Evolutionary conservation across 2,888 invertebrate species (phyloP).

Genomic region (Andrena flavipes): DNA sequence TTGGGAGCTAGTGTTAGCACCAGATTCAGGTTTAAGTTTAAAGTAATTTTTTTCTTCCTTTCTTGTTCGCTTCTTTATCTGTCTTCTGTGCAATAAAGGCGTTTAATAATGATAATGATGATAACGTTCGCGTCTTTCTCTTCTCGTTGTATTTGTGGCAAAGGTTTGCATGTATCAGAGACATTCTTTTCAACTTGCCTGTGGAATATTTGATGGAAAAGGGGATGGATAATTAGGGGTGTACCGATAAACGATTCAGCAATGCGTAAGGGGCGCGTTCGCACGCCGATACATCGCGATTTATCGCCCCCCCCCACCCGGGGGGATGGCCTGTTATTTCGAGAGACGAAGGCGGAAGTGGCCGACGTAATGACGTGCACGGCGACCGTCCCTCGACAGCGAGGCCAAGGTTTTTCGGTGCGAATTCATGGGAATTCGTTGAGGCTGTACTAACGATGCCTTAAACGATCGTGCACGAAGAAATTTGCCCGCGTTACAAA

Average conservation of each 20-base stretch:
- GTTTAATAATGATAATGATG: too few relatives aligned
- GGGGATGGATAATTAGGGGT: slow-evolving; percentile 16
- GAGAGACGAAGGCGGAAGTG: slow-evolving; percentile 61
- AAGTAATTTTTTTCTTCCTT: too few relatives aligned
- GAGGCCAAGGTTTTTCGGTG: slow-evolving; percentile 54
- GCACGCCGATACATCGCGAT: slow-evolving; percentile 47
- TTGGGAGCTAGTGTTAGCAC: too few relatives aligned
- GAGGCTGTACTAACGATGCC: slow-evolving; percentile 51
- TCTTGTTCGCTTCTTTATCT: too few relatives aligned
- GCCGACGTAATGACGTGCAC: slow-evolving; percentile 47
- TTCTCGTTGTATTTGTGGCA: too few relatives aligned
- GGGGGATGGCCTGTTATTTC: slow-evolving; percentile 53
- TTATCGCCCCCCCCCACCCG: slow-evolving; percentile 26
- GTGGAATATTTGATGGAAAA: not conserved
- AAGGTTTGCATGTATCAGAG: too few relatives aligned
- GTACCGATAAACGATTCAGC: slow-evolving; percentile 36
- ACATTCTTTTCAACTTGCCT: not conserved
- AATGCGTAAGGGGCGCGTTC: slow-evolving; percentile 24
- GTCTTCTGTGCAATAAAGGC: too few relatives aligned
- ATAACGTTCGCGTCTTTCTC: too few relatives aligned
- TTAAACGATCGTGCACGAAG: slow-evolving; percentile 56
- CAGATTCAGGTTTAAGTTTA: too few relatives aligned
- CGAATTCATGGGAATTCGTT: slow-evolving; percentile 52
- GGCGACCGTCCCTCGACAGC: slow-evolving; percentile 26
- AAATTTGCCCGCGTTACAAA: slow-evolving; percentile 46